Evolutionary conservation across 2,888 invertebrate species (phyloP).

Genomic region (Pantelozetes paolii): DNA sequence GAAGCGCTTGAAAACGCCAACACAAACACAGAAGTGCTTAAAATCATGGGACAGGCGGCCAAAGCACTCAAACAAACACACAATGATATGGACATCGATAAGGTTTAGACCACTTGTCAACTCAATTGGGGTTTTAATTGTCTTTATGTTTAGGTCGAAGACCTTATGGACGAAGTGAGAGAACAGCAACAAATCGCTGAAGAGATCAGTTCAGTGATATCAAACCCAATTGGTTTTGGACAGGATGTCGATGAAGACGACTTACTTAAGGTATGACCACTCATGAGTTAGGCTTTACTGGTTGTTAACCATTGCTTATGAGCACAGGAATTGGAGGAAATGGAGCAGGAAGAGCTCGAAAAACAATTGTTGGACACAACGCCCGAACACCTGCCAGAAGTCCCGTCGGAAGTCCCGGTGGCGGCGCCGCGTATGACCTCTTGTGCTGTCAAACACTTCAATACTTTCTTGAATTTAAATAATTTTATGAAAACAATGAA

Average conservation of each 20-base stretch:
- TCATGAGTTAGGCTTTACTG: not conserved
- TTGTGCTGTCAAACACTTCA: too few species aligned
- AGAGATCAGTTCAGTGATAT: slow-evolving; percentile 98
- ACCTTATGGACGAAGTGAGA: slow-evolving; percentile 99
- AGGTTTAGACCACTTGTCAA: slow-evolving; percentile 2
- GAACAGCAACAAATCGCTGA: slow-evolving; percentile 97
- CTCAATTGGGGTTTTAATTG: not conserved
- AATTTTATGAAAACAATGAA: too few species aligned
- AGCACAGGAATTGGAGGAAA: slow-evolving; percentile 42
- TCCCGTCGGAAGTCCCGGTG: slow-evolving; percentile 31
- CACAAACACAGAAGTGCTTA: slow-evolving; percentile 91
- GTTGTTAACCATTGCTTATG: not conserved
- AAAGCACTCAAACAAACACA: slow-evolving; percentile 43
- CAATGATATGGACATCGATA: slow-evolving; percentile 75
- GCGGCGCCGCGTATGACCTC: slow-evolving; percentile 18
- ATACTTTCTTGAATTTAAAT: too few species aligned
- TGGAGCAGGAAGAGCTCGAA: slow-evolving; percentile 44
- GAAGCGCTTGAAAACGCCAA: slow-evolving; percentile 93
- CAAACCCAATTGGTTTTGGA: slow-evolving; percentile 80
- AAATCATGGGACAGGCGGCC: slow-evolving; percentile 43
- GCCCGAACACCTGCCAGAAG: slow-evolving; percentile 40
- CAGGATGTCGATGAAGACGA: slow-evolving; percentile 76
- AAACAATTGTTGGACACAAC: slow-evolving; percentile 40
- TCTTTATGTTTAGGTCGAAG: slow-evolving; percentile 72
- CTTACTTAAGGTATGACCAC: slow-evolving; percentile 63